Evolutionary conservation across 1,140 invertebrate genomes (phyloP), one percentile per base, ranked within the genome.

Genomic region (Drosophila kepulauana): DNA sequence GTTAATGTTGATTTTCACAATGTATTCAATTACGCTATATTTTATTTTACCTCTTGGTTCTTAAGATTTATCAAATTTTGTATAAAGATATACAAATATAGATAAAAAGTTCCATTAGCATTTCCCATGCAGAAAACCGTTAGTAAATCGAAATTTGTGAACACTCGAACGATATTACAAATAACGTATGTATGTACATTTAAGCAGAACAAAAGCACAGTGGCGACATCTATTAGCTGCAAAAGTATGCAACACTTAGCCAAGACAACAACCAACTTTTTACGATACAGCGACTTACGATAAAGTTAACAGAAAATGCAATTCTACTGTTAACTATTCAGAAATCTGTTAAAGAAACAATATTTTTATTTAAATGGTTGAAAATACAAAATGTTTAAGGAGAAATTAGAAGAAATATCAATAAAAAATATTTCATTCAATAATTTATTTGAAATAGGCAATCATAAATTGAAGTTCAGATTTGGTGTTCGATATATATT

Each of bases 171-270:
- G 5, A 35, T 54, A 35, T 33, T 25, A 8, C 3, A 38, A 41
- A 1, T 48, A 66, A 51, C 20, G 20, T 5, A 25, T 15, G 15
- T 16, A 16, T 15, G 15, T 16, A 16, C 15, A 4, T 28, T 45
- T 13, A 8, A 7, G 13, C 15, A 10, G 5, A 3, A n/a, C 48
- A 52, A 11, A 10, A 4, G 13, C 20, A 8, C 5, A 6, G 2
- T 25, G 13, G 35, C 63, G 70, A n/a, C 70, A 43, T 10, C 70
- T 73, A 15, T 28, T 33, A 45, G 1, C 7, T 57, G 11, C 0
- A 20, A 66, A 15, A 49, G 54, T 52, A 16, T 65, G 30, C 41
- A 5, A 30, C 43, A 0, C 3, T 73, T 35, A 71, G 54, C 28
- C 1, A 4, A 1, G 1, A 35, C 70, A 46, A 2, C 5, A 57